A percentile compares a stretch with the other conserved stretches of the same genome.
These are phyloP conservation scores for Montipora foliosa DNA, from an alignment of 64 coral and sea anemone species.

Conservation along the genomic window DNA sequence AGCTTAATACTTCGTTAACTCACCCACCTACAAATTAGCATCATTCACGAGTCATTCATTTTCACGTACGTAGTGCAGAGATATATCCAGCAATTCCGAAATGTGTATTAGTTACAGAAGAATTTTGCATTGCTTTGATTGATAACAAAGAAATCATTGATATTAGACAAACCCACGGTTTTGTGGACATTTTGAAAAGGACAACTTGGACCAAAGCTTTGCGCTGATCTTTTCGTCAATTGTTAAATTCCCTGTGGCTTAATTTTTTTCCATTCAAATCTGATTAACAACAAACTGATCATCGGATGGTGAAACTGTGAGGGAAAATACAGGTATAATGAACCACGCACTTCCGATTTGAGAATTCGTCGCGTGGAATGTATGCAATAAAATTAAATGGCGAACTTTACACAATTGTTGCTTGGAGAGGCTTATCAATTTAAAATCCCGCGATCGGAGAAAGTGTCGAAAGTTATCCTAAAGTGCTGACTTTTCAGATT, in stretches of 20 bases:
- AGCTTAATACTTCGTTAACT: too few relatives aligned
- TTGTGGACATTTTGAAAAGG: not conserved
- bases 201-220: not conserved
- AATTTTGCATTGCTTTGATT: not conserved
- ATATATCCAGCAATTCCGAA: too few relatives aligned
- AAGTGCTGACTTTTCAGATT: not conserved
- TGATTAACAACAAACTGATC: not conserved
- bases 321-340: not conserved
- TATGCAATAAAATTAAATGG: not conserved
- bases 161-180: not conserved
- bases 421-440: too few relatives aligned
- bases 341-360: slow-evolving; percentile 12
- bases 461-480: not conserved
- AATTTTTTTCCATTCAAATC: not conserved
- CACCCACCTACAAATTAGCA: too few relatives aligned
- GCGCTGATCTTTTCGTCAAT: not conserved
- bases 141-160: not conserved
- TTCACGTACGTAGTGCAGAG: too few relatives aligned
- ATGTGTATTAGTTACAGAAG: too few relatives aligned
- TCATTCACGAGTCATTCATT: too few relatives aligned
- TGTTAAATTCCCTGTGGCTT: not conserved
- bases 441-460: not conserved
- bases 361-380: slow-evolving; percentile 16
- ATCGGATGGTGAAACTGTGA: not conserved
- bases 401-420: not conserved